Conservation (phyloP, 37 sponge, comb jelly and placozoan genomes). For the Agelas oroides region DNA sequence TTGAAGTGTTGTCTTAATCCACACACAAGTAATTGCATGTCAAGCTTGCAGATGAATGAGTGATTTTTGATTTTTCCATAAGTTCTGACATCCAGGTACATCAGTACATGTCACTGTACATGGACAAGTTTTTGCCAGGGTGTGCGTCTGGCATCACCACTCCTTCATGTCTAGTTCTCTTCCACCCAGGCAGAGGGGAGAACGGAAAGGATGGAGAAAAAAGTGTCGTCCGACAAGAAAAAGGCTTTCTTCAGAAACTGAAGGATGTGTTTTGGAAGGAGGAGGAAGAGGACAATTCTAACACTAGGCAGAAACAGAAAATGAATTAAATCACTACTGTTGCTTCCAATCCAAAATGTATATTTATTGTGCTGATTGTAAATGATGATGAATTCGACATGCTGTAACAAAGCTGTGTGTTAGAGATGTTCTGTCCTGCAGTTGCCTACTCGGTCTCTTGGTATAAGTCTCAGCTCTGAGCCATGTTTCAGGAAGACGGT, state of each 20-base stretch:
- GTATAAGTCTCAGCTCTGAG: constrained; percentile 92
- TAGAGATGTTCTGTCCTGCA: background rate
- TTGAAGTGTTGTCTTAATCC: too few relatives aligned
- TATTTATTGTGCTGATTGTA: too few relatives aligned
- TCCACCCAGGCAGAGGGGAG: constrained; percentile 24
- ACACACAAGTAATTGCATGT: too few relatives aligned
- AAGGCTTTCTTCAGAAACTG: constrained; percentile 75
- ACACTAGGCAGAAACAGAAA: constrained; percentile 35
- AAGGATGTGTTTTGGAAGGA: constrained; percentile 83
- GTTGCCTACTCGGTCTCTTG: constrained; percentile 94
- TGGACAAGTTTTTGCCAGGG: too few relatives aligned
- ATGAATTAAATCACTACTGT: constrained; percentile 13
- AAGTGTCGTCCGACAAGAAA: constrained; percentile 23
- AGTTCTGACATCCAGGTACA: too few relatives aligned
- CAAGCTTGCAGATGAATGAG: too few relatives aligned
- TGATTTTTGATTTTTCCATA: too few relatives aligned
- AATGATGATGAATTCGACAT: background rate
- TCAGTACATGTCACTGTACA: too few relatives aligned
- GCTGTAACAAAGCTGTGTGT: too few relatives aligned
- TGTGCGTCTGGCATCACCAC: too few relatives aligned
- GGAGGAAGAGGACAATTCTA: constrained; percentile 50
- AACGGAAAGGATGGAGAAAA: constrained; percentile 10
- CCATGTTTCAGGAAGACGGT: constrained; percentile 97
- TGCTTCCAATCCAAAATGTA: too few relatives aligned
- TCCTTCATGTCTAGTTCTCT: too few relatives aligned